These are phyloP conservation scores for Drosophila repletoides DNA, from an alignment of 1,140 invertebrate genomes.

Conservation along the genomic window DNA sequence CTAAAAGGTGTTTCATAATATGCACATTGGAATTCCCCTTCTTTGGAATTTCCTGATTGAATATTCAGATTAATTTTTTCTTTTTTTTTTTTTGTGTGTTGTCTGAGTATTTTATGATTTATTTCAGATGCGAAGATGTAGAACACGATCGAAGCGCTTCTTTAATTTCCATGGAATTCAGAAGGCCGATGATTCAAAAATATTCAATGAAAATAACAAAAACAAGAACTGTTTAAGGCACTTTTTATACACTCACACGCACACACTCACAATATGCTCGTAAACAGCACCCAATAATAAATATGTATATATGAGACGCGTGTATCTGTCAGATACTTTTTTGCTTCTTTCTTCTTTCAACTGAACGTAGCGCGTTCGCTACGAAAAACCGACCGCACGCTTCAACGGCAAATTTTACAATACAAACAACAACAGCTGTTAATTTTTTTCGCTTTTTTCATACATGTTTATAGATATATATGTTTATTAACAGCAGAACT, in stretches of 20 bases:
- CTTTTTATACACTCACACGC: slow-evolving; percentile 15
- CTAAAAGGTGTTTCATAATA: slow-evolving; percentile 49
- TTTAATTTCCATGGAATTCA: slow-evolving; percentile 8
- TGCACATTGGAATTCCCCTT: slow-evolving; percentile 4
- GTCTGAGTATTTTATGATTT: slow-evolving; percentile 29
- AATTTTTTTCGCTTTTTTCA: slow-evolving; percentile 13
- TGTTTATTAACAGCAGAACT: too few relatives aligned
- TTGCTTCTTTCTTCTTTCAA: slow-evolving; percentile 31
- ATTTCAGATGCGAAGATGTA: slow-evolving; percentile 42
- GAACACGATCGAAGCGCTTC: slow-evolving; percentile 57
- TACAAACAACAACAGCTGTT: slow-evolving; percentile 50
- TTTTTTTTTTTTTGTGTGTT: not conserved
- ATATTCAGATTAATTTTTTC: not conserved
- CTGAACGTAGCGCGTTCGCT: slow-evolving; percentile 28
- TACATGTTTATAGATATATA: too few relatives aligned
- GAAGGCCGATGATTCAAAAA: slow-evolving; percentile 32
- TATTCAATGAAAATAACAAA: slow-evolving; percentile 19
- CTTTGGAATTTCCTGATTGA: slow-evolving; percentile 8
- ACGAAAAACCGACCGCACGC: slow-evolving; percentile 45
- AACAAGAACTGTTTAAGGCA: slow-evolving; percentile 24
- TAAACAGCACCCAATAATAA: slow-evolving; percentile 11
- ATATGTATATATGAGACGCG: too few relatives aligned
- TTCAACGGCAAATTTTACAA: slow-evolving; percentile 62
- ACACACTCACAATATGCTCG: not conserved
- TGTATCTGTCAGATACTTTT: slow-evolving; percentile 43